Conservation (phyloP, 1,140 invertebrate species). For the Nylanderia fulva region DNA sequence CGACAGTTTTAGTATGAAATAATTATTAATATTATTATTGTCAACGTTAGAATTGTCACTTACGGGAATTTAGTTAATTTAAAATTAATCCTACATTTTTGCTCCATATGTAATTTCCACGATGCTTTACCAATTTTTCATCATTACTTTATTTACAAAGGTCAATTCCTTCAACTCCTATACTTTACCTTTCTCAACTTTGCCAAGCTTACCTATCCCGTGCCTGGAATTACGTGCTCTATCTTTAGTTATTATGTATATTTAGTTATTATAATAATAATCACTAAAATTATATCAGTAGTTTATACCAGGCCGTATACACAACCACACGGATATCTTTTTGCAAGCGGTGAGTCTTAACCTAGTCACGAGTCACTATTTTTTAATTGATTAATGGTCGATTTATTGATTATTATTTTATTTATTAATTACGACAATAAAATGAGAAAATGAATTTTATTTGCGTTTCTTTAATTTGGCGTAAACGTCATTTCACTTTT, state of each 20-base stretch:
- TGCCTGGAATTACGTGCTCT: constrained; percentile 39
- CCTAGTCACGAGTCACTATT: constrained; percentile 86
- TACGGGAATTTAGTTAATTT: constrained; percentile 56
- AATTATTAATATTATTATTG: constrained; percentile 63
- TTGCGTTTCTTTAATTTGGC: constrained; percentile 60
- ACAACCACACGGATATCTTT: constrained; percentile 75
- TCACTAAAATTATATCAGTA: constrained; percentile 68
- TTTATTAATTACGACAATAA: constrained; percentile 85
- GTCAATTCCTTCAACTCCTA: background rate
- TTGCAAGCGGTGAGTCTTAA: constrained; percentile 85
- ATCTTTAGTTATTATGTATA: constrained; percentile 64
- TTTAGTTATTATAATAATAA: constrained; percentile 68
- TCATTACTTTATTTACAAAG: background rate
- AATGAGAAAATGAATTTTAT: constrained; percentile 77
- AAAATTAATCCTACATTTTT: constrained; percentile 27
- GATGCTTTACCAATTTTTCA: constrained; percentile 18
- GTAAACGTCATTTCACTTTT: constrained; percentile 6
- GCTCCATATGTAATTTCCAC: constrained; percentile 27
- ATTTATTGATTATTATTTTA: constrained; percentile 85
- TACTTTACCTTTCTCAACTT: background rate
- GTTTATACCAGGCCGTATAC: constrained; percentile 53
- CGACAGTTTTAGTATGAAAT: constrained; percentile 61
- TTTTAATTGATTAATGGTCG: constrained; percentile 83
- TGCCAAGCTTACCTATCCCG: constrained; percentile 7
- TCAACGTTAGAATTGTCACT: constrained; percentile 58